Conservation (phyloP, 2,113 vertebrate species). For the Zosterops pallidus region DNA sequence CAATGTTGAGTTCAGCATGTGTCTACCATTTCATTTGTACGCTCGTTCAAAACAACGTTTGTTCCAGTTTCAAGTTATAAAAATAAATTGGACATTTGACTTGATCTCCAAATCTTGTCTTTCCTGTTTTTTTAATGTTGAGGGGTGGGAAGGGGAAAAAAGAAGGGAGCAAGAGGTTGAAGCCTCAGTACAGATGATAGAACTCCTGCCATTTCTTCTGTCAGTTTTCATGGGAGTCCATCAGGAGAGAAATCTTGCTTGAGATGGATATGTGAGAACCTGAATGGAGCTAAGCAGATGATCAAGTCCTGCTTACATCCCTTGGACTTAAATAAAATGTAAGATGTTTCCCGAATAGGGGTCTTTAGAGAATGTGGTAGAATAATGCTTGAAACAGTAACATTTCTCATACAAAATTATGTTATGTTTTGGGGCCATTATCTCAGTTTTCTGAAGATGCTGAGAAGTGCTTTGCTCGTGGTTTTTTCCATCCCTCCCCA, state of each 20-base stretch:
- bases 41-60: constrained; percentile 87
- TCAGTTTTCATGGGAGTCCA: not conserved
- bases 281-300: not conserved
- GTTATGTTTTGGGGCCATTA: not conserved
- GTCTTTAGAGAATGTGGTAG: not conserved
- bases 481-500: not conserved
- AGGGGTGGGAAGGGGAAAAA: constrained; percentile 10
- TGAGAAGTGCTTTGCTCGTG: not conserved
- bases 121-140: constrained; percentile 71
- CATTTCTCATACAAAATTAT: not conserved
- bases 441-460: not conserved
- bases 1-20: constrained; percentile 86
- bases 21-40: constrained; percentile 88
- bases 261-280: not conserved
- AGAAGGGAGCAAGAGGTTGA: not conserved
- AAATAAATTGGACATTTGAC: constrained; percentile 90
- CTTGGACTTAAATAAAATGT: not conserved
- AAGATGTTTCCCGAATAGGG: not conserved
- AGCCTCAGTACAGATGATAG: not conserved
- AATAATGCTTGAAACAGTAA: not conserved
- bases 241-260: not conserved
- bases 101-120: constrained; percentile 83
- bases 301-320: not conserved
- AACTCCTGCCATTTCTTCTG: not conserved
- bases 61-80: constrained; percentile 88